Evolutionary conservation across 1,140 invertebrate species (phyloP).

Genomic region (Bombus waltoni): DNA sequence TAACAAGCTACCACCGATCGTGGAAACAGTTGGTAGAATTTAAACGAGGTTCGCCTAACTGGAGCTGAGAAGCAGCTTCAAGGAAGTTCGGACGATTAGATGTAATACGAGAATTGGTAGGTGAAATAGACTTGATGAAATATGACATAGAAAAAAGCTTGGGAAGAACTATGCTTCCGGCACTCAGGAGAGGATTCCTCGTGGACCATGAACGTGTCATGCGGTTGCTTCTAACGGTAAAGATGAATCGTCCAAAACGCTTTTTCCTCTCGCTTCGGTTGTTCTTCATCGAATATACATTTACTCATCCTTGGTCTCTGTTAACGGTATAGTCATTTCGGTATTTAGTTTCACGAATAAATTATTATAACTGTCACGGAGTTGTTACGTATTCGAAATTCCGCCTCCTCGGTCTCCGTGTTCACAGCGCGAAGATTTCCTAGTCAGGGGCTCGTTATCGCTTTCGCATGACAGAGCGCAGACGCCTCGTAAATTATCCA

Average conservation of each 20-base stretch:
- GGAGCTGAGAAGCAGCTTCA: background rate
- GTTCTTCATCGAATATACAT: constrained; percentile 52
- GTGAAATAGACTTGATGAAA: background rate
- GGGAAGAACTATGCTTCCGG: constrained; percentile 19
- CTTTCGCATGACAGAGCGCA: background rate
- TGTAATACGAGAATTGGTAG: background rate
- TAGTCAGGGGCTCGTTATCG: background rate
- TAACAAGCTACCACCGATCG: constrained; percentile 20
- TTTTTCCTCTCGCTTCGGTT: constrained; percentile 50
- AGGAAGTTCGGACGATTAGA: constrained; percentile 13
- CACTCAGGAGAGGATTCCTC: background rate
- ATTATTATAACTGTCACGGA: constrained; percentile 73
- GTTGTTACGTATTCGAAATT: constrained; percentile 36
- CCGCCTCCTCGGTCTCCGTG: background rate
- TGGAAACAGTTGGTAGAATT: background rate
- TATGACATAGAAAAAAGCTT: background rate
- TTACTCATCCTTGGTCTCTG: constrained; percentile 68
- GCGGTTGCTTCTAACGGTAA: constrained; percentile 70
- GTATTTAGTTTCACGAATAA: constrained; percentile 75
- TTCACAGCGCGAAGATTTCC: background rate
- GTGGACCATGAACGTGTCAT: constrained; percentile 50
- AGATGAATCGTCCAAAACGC: constrained; percentile 73
- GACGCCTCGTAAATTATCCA: background rate
- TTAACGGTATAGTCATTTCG: constrained; percentile 78
- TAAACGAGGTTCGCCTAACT: background rate